Evolutionary conservation across 2,888 invertebrate genomes (phyloP).

Genomic region (Herminia tarsipennalis): DNA sequence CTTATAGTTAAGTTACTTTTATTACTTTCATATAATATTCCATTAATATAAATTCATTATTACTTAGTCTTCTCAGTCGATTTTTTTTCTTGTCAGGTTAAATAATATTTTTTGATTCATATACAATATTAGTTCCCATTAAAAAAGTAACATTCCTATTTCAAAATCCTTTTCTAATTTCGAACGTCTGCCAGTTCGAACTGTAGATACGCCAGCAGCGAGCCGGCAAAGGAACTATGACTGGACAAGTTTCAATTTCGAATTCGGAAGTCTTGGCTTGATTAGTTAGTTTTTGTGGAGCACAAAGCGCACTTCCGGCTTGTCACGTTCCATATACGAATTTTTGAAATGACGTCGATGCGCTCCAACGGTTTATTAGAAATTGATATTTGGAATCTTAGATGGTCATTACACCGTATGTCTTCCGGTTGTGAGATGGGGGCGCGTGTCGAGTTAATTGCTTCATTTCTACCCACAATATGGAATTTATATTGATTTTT

Average conservation of each 20-base stretch:
- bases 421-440: constrained; percentile 70
- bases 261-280: constrained; percentile 73
- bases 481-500: constrained; percentile 55
- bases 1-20: no score
- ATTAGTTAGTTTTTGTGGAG: constrained; percentile 76
- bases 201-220: no score
- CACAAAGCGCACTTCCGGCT: constrained; percentile 75
- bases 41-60: no score
- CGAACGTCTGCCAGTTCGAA: constrained; percentile 41
- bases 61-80: no score
- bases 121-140: background rate
- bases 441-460: constrained; percentile 81
- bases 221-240: constrained; percentile 69
- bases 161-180: constrained; percentile 40
- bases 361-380: constrained; percentile 74
- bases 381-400: constrained; percentile 84
- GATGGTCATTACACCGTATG: constrained; percentile 80
- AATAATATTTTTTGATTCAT: no score
- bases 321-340: constrained; percentile 65
- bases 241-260: constrained; percentile 68
- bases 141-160: background rate
- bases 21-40: no score
- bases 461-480: constrained; percentile 80
- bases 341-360: constrained; percentile 64
- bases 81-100: no score